These are phyloP conservation scores for Onychostruthus taczanowskii DNA, from an alignment of 2,113 vertebrate genomes.

Conservation along the genomic window DNA sequence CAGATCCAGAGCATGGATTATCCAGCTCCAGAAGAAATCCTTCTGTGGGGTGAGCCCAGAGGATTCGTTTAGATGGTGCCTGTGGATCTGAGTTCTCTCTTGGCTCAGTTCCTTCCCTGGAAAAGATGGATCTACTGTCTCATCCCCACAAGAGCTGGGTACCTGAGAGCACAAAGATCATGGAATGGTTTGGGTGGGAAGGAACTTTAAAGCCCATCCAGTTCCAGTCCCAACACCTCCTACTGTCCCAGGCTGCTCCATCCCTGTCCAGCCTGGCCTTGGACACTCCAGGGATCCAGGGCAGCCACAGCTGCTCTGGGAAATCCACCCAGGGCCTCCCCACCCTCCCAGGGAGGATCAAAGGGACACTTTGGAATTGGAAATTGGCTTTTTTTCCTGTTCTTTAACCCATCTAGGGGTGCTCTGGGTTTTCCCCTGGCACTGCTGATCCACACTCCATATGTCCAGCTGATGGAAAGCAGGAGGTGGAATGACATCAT, in stretches of 20 bases:
- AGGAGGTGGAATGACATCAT: slow-evolving; percentile 24
- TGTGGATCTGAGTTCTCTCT: background rate
- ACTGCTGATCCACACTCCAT: background rate
- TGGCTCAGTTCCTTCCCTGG: background rate
- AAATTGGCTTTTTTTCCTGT: background rate
- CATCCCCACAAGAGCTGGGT: background rate
- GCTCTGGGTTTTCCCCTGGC: background rate
- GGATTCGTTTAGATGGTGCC: background rate
- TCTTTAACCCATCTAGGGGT: background rate
- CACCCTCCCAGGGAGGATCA: rapidly evolving
- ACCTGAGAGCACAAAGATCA: background rate
- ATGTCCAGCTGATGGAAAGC: background rate
- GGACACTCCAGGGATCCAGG: background rate
- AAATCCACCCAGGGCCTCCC: background rate
- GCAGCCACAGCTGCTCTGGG: background rate
- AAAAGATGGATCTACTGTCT: background rate
- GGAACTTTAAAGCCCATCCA: background rate
- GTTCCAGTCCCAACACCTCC: rapidly evolving
- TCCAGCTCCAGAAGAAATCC: background rate
- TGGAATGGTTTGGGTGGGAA: background rate
- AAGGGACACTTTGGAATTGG: background rate
- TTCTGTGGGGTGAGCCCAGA: background rate
- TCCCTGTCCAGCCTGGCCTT: background rate
- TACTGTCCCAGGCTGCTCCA: rapidly evolving
- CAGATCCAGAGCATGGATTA: background rate